Base-by-base conservation (phyloP, 2,797 vertebrate species). In the Spheniscus humboldti region DNA sequence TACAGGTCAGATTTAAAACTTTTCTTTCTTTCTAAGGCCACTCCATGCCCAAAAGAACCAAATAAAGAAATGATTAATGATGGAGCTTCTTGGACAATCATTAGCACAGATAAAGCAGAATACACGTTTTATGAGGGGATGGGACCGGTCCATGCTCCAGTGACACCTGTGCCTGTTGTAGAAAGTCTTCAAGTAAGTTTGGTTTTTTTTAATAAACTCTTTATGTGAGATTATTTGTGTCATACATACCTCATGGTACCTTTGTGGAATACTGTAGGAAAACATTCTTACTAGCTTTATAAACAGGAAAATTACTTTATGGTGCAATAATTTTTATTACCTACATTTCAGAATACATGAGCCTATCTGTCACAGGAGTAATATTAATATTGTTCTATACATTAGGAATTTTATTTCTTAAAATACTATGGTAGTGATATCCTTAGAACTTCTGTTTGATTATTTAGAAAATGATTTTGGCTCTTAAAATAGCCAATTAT, bases 31-130 rank as follows among this genome's bases (percentile, higher is more conserved):
- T 68, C 50, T 80, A 93, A 99, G 99, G 99, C 99, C 98, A 99
- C 99, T 98, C 99, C 99, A 98, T 99, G 99, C 98, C 99, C 99
- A 88, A 99, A 99, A 98, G 99, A 99, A 99, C 99, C 99, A 98
- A 99, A 99, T 98, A 99, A 99, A 98, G 99, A 99, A 98, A 99
- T 99, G 99, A 99, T 99, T 97, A 99, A 99, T 79, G 99, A 99
- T 30, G 99, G 99, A 87, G 99, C 99, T 97, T 99, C 99, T 94
- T 99, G 99, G 99, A 99, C 99, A 99, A 99, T 99, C 99, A 99
- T 99, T 98, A 99, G 99, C 98, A 99, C 99, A 86, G 99, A 99
- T 97, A 99, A 99, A 98, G 99, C 99, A 33, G 99, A 99, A 96
- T 99, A 99, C 94, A 99, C 99, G 5, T 99, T 99, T 98, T 99